phyloP scores from a whole-genome alignment of 30 jellyfish, hydroid and myxozoan species.

The Clytia hemisphaerica region DNA sequence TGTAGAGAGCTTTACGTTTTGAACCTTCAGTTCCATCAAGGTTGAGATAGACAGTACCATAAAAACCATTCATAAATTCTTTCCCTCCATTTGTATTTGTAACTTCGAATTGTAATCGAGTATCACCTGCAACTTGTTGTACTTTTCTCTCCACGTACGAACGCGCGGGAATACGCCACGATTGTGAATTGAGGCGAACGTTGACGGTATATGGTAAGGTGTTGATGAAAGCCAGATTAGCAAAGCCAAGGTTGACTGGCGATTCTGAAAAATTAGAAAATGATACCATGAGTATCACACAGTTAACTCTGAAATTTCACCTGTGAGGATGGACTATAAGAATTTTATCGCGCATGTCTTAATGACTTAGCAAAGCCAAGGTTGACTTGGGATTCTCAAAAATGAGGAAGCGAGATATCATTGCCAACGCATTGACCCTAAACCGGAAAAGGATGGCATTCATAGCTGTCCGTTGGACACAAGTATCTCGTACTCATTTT shows the following conservation, averaged over 20 bases:
- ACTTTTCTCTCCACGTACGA: neutral
- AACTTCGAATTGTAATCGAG: neutral
- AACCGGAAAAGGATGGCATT: no score
- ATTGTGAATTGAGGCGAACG: neutral
- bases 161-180: neutral
- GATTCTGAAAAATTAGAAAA: no score
- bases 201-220: neutral
- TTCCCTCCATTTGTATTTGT: neutral
- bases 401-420: no score
- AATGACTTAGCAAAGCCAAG: no score
- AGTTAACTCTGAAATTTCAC: no score
- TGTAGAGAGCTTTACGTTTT: no score
- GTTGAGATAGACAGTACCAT: neutral
- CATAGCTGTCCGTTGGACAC: no score
- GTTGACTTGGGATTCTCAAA: conserved; percentile 4
- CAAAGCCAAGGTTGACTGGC: neutral
- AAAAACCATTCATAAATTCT: conserved; percentile 8
- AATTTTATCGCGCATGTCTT: no score
- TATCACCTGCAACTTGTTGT: neutral
- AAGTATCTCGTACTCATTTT: no score
- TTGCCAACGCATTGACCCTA: no score
- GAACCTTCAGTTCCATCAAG: neutral
- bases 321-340: no score
- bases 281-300: no score
- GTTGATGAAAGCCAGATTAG: conserved; percentile 1